Evolutionary conservation across 2,113 vertebrate genomes (phyloP).

Genomic region (Anoplopoma fimbria): DNA sequence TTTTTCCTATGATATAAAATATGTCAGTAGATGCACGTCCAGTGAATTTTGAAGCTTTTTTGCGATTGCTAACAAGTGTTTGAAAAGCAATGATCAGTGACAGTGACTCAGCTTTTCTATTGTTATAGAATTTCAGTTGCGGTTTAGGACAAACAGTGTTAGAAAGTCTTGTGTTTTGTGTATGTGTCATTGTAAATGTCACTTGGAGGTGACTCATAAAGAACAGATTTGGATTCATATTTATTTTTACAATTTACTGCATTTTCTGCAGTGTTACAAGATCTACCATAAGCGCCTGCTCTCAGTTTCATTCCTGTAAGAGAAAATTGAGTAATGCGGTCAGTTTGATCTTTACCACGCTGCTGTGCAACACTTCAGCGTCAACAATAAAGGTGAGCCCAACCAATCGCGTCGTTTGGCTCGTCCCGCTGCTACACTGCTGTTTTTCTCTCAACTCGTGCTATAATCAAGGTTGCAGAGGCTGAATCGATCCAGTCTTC

Average conservation of each 20-base stretch:
- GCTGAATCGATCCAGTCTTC: constrained; percentile 62
- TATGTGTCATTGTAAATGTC: constrained; percentile 11
- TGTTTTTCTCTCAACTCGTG: constrained; percentile 41
- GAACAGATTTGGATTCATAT: constrained; percentile 14
- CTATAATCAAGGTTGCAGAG: constrained; percentile 70
- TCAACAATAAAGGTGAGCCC: constrained; percentile 44
- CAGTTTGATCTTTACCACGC: constrained; percentile 38
- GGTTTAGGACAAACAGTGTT: background rate
- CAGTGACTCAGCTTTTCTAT: constrained; percentile 12
- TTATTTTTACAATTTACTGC: constrained; percentile 52
- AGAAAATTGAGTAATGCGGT: constrained; percentile 53
- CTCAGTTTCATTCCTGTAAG: constrained; percentile 56
- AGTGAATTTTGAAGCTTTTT: background rate
- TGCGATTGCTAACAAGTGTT: background rate
- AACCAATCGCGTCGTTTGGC: constrained; percentile 33
- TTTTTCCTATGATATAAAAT: background rate
- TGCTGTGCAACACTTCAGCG: constrained; percentile 20
- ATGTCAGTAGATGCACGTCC: background rate
- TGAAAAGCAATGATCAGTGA: background rate
- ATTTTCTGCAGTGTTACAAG: constrained; percentile 27
- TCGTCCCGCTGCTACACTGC: constrained; percentile 27
- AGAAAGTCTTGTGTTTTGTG: background rate
- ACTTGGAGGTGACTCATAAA: constrained; percentile 28
- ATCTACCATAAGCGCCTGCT: constrained; percentile 42
- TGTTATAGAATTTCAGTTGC: background rate